Evolutionary conservation across 2,113 vertebrate genomes (phyloP).

Genomic region (Ctenodactylus gundi): DNA sequence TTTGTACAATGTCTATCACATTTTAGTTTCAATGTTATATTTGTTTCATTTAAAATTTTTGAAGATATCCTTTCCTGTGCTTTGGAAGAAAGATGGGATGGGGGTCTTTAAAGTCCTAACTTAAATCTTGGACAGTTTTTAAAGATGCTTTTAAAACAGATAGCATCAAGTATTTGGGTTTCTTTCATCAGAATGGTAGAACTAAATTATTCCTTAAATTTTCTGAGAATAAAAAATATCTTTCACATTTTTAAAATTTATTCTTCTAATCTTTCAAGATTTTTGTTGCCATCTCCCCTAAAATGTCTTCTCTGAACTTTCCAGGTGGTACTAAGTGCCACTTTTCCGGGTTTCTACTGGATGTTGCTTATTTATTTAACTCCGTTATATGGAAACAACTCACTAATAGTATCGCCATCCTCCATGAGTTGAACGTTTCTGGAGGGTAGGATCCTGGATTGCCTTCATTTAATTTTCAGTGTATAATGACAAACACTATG

Average conservation of each 20-base stretch:
- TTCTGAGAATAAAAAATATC: background rate
- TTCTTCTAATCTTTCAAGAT: background rate
- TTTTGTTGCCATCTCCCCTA: background rate
- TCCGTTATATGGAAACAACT: background rate
- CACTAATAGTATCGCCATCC: background rate
- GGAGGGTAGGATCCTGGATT: background rate
- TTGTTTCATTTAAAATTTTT: constrained; percentile 10
- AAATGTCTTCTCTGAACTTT: background rate
- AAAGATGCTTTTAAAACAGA: background rate
- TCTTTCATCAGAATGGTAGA: background rate
- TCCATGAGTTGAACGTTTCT: background rate
- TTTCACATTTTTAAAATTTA: background rate
- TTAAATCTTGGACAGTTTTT: constrained; percentile 23
- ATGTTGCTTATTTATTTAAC: background rate
- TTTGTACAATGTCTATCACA: background rate
- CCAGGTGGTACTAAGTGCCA: background rate
- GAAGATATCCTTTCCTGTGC: background rate
- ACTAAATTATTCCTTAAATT: background rate
- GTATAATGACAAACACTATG: background rate
- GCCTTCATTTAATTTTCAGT: background rate
- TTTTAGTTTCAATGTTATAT: constrained; percentile 26
- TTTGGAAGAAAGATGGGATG: background rate
- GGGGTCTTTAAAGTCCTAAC: background rate
- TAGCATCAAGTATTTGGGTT: background rate
- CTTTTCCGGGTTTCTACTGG: background rate